Conservation (phyloP, 2,888 invertebrate genomes). For the Chloromyia formosa region DNA sequence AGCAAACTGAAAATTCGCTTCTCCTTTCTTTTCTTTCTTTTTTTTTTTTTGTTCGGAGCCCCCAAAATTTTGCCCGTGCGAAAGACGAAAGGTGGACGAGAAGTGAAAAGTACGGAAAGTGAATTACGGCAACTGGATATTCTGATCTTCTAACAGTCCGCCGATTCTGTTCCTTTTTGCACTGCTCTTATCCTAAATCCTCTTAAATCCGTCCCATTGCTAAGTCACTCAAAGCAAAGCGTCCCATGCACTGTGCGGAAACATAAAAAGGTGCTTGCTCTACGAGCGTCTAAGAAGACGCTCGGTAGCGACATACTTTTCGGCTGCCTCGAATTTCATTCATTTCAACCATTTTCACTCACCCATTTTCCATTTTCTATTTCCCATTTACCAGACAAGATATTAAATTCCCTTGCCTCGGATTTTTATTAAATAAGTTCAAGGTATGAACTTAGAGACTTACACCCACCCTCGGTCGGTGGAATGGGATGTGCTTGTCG, state of each 20-base stretch:
- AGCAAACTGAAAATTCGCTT: background rate
- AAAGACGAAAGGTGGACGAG: no score
- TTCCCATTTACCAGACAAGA: background rate
- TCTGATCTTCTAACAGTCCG: slow-evolving; percentile 4
- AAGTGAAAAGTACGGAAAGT: background rate
- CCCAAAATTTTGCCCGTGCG: no score
- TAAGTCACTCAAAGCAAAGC: slow-evolving; percentile 2
- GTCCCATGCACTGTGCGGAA: no score
- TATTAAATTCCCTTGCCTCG: slow-evolving; percentile 10
- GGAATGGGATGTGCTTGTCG: no score
- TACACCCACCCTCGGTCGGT: no score
- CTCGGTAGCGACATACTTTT: background rate
- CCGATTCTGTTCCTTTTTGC: background rate
- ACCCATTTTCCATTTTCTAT: slow-evolving; percentile 6
- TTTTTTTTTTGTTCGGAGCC: no score
- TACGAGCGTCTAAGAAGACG: background rate
- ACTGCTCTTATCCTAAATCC: background rate
- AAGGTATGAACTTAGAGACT: background rate
- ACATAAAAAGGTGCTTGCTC: background rate
- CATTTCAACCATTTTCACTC: background rate
- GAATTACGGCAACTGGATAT: background rate
- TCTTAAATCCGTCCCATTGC: slow-evolving; percentile 3
- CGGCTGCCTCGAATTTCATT: background rate
- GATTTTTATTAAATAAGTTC: slow-evolving; percentile 7
- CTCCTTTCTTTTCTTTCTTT: background rate